Percentiles rank a stretch among this genome's conserved stretches.
Evolutionary conservation across 2,888 invertebrate genomes (phyloP).

Genomic region (Andrena camellia): DNA sequence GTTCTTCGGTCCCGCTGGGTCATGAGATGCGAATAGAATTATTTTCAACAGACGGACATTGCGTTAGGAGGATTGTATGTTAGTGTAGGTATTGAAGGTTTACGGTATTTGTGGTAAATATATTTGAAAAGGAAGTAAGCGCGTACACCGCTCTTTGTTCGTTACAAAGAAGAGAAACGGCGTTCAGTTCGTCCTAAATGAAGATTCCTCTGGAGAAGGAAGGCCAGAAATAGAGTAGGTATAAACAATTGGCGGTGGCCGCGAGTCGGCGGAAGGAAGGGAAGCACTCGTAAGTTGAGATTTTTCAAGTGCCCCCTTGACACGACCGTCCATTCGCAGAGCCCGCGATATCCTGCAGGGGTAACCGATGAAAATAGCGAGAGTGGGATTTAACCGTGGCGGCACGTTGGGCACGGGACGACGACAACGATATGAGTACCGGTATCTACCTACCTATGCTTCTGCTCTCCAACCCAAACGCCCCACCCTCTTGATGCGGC

Average conservation of each 20-base stretch:
- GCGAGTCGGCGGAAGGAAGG: constrained; percentile 40
- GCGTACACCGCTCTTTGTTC: not conserved
- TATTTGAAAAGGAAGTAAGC: too few relatives aligned
- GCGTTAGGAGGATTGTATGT: too few relatives aligned
- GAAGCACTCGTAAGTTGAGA: constrained; percentile 71
- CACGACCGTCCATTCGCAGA: constrained; percentile 79
- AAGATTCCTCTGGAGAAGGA: not conserved
- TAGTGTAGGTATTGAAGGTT: too few relatives aligned
- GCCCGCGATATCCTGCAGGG: constrained; percentile 76
- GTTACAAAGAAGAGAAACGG: not conserved
- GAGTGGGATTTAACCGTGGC: constrained; percentile 47
- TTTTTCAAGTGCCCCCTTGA: constrained; percentile 80
- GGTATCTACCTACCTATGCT: constrained; percentile 79
- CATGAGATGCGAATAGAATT: too few relatives aligned
- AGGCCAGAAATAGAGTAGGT: too few relatives aligned
- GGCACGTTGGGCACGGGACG: constrained; percentile 70
- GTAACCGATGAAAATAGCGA: constrained; percentile 68
- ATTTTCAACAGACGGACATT: too few relatives aligned
- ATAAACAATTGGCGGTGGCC: constrained; percentile 52
- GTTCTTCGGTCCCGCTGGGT: too few relatives aligned
- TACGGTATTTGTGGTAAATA: too few relatives aligned
- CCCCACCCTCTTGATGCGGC: constrained; percentile 83
- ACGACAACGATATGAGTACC: constrained; percentile 77
- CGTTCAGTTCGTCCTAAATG: not conserved
- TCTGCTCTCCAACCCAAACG: constrained; percentile 75